Conservation (phyloP, 2,888 invertebrate species). For the Platycheirus albimanus region DNA sequence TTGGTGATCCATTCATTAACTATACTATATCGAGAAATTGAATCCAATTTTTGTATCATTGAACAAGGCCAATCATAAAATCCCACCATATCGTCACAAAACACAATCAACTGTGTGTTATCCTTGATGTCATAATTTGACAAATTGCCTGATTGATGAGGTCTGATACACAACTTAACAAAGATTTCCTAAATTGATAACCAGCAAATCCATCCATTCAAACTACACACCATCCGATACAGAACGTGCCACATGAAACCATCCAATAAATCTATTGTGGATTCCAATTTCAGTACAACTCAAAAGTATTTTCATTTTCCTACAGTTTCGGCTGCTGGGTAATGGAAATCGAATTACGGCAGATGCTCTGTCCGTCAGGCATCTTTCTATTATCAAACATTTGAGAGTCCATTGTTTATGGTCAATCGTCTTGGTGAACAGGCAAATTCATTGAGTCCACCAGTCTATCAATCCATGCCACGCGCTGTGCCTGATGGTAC, state of each 20-base stretch:
- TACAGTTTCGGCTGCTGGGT: conserved; percentile 24
- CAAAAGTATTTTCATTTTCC: no score
- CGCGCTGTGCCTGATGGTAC: not conserved
- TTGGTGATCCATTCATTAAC: no score
- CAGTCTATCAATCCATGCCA: no score
- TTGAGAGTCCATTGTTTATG: conserved; percentile 13
- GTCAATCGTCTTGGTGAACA: conserved; percentile 25
- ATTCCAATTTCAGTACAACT: conserved; percentile 43
- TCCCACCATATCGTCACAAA: conserved; percentile 12
- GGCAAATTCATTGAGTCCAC: conserved; percentile 23
- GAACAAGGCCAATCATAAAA: conserved; percentile 25
- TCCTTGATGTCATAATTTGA: conserved; percentile 56
- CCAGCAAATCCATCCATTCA: conserved; percentile 34
- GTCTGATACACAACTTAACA: conserved; percentile 11
- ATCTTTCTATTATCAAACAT: not conserved
- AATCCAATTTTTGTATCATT: conserved; percentile 19
- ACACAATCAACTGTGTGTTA: conserved; percentile 23
- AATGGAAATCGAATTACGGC: conserved; percentile 54
- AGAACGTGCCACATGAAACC: conserved; percentile 44
- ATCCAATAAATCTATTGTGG: conserved; percentile 1
- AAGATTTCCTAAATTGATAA: conserved; percentile 35
- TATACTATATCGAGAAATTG: no score
- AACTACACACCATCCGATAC: no score
- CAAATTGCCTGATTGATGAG: conserved; percentile 45
- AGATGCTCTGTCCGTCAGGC: conserved; percentile 27